Conservation (phyloP, 2,113 vertebrate genomes). For the Coturnix japonica region DNA sequence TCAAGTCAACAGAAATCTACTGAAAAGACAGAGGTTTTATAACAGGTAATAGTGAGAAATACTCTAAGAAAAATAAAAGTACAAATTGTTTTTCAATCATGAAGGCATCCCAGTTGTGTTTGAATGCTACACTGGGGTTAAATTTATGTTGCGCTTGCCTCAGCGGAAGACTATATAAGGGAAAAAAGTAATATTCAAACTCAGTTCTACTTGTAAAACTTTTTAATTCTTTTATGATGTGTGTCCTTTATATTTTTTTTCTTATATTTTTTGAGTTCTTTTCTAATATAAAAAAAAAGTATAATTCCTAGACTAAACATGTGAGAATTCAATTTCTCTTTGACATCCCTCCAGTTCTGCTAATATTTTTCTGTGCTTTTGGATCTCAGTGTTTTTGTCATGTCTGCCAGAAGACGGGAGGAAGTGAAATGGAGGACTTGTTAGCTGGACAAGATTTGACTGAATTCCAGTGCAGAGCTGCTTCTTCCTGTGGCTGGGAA, state of each 20-base stretch:
- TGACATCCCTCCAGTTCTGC: neutral
- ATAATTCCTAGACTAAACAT: conserved; percentile 15
- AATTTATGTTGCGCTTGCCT: neutral
- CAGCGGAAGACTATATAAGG: neutral
- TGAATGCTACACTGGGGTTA: neutral
- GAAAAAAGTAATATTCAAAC: neutral
- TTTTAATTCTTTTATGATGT: neutral
- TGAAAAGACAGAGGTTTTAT: neutral
- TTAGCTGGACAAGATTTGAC: neutral
- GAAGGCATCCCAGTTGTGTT: neutral
- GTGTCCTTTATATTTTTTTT: neutral
- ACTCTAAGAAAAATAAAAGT: neutral
- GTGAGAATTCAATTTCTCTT: neutral
- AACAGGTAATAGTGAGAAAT: neutral
- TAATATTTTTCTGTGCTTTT: conserved; percentile 18
- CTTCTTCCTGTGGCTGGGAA: neutral
- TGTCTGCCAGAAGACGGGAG: conserved; percentile 17
- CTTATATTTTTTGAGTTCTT: neutral
- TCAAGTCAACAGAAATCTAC: neutral
- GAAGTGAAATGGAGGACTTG: neutral
- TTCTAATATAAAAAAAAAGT: conserved; percentile 11
- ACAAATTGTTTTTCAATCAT: neutral
- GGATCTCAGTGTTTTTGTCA: neutral
- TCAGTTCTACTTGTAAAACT: neutral
- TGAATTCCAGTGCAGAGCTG: neutral